Conservation (phyloP, 2,797 vertebrate genomes). For the Apodemus agrarius region DNA sequence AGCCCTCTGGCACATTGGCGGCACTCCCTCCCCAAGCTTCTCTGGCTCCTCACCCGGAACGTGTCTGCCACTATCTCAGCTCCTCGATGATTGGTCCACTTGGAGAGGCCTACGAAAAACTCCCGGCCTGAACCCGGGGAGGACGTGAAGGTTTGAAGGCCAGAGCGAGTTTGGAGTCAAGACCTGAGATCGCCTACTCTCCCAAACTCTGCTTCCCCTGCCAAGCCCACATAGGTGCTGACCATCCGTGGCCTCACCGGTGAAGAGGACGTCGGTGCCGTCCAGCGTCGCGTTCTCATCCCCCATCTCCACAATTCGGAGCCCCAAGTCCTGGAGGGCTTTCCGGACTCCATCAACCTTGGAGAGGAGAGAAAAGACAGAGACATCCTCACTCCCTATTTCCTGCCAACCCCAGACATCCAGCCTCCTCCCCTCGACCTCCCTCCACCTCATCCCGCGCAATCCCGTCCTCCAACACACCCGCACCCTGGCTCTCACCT, state of each 20-base stretch:
- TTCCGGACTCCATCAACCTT: constrained; percentile 91
- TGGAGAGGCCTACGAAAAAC: constrained; percentile 95
- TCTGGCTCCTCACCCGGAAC: constrained; percentile 89
- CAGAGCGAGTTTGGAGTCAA: not conserved
- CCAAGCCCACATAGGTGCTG: not conserved
- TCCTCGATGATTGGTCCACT: constrained; percentile 94
- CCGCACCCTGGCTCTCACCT: constrained; percentile 86
- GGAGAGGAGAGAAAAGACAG: not conserved
- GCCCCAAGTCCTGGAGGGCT: constrained; percentile 92
- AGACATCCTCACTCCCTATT: not conserved
- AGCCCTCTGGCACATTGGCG: not conserved
- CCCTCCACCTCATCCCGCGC: not conserved
- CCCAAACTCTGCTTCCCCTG: not conserved
- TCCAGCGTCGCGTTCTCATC: constrained; percentile 92
- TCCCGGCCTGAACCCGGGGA: constrained; percentile 88
- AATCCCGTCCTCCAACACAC: not conserved
- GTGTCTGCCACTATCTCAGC: constrained; percentile 94
- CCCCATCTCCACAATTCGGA: constrained; percentile 92
- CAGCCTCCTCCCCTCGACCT: not conserved
- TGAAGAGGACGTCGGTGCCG: constrained; percentile 95
- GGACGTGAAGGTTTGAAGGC: not conserved
- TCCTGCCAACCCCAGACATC: not conserved
- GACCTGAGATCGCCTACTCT: not conserved
- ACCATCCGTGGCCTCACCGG: constrained; percentile 79
- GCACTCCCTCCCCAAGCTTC: not conserved